phyloP scores from a whole-genome alignment of 1,140 invertebrate genomes.

The Sycophaga agraensis region DNA sequence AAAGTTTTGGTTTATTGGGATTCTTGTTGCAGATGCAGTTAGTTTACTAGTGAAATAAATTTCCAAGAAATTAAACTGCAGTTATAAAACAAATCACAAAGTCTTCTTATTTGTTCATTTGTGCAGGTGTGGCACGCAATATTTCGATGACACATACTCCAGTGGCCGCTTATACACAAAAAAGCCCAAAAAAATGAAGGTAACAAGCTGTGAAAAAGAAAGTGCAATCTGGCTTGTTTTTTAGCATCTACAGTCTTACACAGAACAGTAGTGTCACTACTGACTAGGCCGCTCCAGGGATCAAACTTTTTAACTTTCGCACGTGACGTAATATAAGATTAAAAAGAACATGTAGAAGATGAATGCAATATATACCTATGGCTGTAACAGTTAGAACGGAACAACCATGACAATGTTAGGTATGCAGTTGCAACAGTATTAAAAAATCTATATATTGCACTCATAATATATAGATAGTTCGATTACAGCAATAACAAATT shows the following conservation, averaged over 20 bases:
- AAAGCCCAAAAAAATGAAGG: not conserved
- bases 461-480: no score
- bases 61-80: not conserved
- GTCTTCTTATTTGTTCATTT: slow-evolving; percentile 8
- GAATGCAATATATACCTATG: no score
- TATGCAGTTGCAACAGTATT: no score
- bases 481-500: slow-evolving; percentile 5
- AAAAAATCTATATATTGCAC: no score
- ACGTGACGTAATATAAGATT: no score
- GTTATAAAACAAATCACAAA: not conserved
- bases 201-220: not conserved
- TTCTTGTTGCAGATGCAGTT: not conserved
- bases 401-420: no score
- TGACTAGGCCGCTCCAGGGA: no score
- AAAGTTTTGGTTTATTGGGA: not conserved
- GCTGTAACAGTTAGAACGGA: no score
- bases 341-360: no score
- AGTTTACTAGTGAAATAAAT: not conserved
- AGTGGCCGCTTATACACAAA: not conserved
- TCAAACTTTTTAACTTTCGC: no score
- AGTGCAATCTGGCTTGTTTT: not conserved
- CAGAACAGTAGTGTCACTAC: no score
- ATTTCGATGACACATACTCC: slow-evolving; percentile 25
- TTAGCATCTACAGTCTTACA: no score
- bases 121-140: slow-evolving; percentile 10